phyloP scores from a whole-genome alignment of 2,113 vertebrate genomes.

The Myiozetetes cayanensis region DNA sequence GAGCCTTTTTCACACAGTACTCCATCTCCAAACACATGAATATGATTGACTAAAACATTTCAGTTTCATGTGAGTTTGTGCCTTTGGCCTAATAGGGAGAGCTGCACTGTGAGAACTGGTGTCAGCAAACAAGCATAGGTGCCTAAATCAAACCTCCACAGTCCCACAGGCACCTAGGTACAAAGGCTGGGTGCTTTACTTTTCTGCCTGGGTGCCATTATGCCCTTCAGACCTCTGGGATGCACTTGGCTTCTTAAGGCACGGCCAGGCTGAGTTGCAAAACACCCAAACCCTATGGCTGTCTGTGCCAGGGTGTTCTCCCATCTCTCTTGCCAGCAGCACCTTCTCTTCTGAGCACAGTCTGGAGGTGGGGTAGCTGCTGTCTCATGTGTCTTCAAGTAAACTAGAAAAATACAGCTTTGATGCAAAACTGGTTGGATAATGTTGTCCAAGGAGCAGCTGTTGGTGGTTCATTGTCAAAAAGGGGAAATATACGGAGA shows the following conservation, averaged over 20 bases:
- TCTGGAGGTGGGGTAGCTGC: neutral
- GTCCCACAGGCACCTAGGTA: neutral
- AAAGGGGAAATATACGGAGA: neutral
- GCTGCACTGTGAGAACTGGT: neutral
- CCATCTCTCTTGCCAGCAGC: neutral
- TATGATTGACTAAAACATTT: neutral
- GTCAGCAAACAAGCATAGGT: neutral
- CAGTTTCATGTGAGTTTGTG: neutral
- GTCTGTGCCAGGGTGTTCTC: neutral
- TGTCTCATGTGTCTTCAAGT: neutral
- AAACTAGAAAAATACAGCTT: neutral
- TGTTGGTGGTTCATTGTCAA: neutral
- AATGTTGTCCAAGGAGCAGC: neutral
- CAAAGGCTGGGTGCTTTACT: neutral
- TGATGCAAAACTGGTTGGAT: neutral
- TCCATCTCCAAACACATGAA: neutral
- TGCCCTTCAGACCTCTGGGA: neutral
- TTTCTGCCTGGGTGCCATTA: neutral
- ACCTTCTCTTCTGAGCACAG: neutral
- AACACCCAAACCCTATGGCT: accelerated
- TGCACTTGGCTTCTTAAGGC: neutral
- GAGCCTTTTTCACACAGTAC: neutral
- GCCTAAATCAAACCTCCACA: neutral
- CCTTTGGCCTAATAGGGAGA: neutral
- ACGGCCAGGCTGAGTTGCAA: neutral